phyloP scores from a whole-genome alignment of 2,797 vertebrate genomes.

The Poliocrania exsul region DNA sequence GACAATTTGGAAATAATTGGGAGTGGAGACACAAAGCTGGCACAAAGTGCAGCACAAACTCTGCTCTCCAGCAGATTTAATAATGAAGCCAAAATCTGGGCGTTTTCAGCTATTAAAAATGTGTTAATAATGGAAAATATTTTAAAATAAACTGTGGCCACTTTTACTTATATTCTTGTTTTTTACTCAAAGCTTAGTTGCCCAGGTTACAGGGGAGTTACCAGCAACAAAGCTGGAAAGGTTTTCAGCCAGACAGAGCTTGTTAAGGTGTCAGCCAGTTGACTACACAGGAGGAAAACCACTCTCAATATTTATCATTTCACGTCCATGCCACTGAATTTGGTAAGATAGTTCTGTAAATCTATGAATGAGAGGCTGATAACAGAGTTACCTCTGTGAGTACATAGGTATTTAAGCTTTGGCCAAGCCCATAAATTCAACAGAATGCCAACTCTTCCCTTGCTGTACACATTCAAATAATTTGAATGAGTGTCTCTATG shows the following conservation, averaged over 20 bases:
- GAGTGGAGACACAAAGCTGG: slow-evolving; percentile 13
- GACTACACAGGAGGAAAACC: neutral
- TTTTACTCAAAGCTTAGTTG: slow-evolving; percentile 23
- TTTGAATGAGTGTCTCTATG: neutral
- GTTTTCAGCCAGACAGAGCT: neutral
- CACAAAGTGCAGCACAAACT: neutral
- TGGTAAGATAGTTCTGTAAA: neutral
- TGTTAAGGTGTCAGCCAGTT: neutral
- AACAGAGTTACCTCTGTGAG: neutral
- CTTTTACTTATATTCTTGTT: slow-evolving; percentile 20
- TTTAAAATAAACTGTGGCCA: slow-evolving; percentile 30
- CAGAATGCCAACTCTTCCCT: neutral
- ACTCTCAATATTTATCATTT: neutral
- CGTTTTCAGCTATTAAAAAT: slow-evolving; percentile 43
- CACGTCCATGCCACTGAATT: neutral
- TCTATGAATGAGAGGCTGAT: neutral
- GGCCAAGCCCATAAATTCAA: neutral
- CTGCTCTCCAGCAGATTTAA: neutral
- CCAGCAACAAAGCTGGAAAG: slow-evolving; percentile 8
- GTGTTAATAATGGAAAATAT: slow-evolving; percentile 55
- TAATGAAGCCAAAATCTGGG: slow-evolving; percentile 34
- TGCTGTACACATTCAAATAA: neutral
- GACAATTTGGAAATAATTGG: slow-evolving; percentile 23
- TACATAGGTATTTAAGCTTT: neutral
- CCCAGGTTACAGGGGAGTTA: slow-evolving; percentile 45